These are phyloP conservation scores for Eupithecia subfuscata DNA, from an alignment of 2,888 invertebrate genomes.

Conservation along the genomic window DNA sequence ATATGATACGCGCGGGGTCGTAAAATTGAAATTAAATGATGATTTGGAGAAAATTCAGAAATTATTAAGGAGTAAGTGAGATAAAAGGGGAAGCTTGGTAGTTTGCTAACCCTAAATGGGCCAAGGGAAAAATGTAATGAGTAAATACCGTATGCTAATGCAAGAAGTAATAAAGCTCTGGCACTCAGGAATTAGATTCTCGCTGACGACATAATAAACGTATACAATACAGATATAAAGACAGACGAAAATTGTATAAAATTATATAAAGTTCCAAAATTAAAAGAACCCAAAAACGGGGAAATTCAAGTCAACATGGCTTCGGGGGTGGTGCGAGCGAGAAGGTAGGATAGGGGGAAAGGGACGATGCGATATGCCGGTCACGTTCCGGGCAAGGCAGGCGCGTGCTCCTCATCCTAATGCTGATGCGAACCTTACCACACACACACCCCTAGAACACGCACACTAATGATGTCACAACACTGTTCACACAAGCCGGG, in stretches of 20 bases:
- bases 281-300: constrained; percentile 80
- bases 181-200: constrained; percentile 37
- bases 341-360: constrained; percentile 76
- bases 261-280: constrained; percentile 76
- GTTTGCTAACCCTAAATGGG: constrained; percentile 4
- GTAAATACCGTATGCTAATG: constrained; percentile 38
- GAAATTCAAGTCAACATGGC: constrained; percentile 81
- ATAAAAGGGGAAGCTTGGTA: background rate
- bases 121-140: constrained; percentile 29
- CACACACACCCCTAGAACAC: constrained; percentile 66
- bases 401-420: constrained; percentile 82
- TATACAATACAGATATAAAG: constrained; percentile 42
- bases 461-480: constrained; percentile 64
- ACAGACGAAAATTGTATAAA: constrained; percentile 55
- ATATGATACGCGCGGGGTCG: constrained; percentile 15
- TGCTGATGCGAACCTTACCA: constrained; percentile 71
- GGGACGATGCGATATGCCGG: constrained; percentile 81
- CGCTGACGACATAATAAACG: constrained; percentile 40
- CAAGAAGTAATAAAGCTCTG: constrained; percentile 37
- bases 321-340: constrained; percentile 76
- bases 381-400: constrained; percentile 82
- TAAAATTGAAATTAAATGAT: constrained; percentile 5
- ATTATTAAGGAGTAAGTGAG: too few relatives aligned
- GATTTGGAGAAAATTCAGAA: background rate
- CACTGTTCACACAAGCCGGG: constrained; percentile 58